Percentiles rank a stretch among this genome's conserved stretches.
phyloP scores from a whole-genome alignment of 2,888 invertebrate genomes.

The Leptopilina syphax region DNA sequence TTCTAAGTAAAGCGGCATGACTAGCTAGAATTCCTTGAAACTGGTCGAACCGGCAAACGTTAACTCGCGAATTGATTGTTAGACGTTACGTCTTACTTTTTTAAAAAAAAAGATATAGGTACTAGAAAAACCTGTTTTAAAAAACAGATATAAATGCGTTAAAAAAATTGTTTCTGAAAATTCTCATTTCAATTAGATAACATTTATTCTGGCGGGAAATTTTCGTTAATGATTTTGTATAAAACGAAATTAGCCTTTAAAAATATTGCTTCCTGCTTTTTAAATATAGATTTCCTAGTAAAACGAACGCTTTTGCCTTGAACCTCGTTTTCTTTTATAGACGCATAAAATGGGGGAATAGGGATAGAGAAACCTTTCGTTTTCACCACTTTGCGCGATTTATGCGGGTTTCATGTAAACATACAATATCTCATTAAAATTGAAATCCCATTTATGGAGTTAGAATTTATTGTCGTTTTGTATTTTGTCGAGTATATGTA shows the following conservation, averaged over 20 bases:
- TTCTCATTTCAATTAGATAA: no score
- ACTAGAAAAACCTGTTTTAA: slow-evolving; percentile 9
- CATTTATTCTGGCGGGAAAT: no score
- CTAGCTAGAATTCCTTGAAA: slow-evolving; percentile 54
- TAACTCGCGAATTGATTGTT: slow-evolving; percentile 27
- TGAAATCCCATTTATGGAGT: slow-evolving; percentile 8
- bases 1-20: slow-evolving; percentile 52
- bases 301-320: neutral
- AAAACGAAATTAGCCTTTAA: slow-evolving; percentile 9
- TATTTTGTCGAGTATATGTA: no score
- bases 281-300: neutral
- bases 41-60: slow-evolving; percentile 53
- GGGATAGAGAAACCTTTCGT: slow-evolving; percentile 5
- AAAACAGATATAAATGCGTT: neutral
- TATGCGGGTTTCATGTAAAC: slow-evolving; percentile 8
- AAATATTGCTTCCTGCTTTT: neutral
- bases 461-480: neutral
- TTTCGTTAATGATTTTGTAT: neutral
- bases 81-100: slow-evolving; percentile 7
- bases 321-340: neutral
- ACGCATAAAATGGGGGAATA: no score
- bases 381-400: neutral
- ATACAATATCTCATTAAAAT: slow-evolving; percentile 8
- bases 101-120: neutral
- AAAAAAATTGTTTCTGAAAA: neutral